Conservation (phyloP, 1,140 invertebrate species). For the Lasaia peninsularis region DNA sequence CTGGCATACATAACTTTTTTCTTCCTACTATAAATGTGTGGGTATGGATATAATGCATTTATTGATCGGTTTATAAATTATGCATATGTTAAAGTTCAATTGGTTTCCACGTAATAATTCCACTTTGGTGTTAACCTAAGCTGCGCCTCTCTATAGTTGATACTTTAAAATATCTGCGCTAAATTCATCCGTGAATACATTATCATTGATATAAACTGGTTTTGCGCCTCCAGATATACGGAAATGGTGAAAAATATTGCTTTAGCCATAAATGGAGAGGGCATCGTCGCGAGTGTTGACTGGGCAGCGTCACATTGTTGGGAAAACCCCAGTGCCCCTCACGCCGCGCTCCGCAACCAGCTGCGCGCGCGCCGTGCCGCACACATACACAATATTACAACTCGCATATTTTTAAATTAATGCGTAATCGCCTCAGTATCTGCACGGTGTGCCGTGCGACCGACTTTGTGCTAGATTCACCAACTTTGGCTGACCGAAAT, state of each 20-base stretch:
- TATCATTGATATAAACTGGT: slow-evolving; percentile 7
- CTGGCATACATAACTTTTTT: no score
- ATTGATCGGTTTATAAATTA: no score
- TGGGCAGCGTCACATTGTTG: slow-evolving; percentile 47
- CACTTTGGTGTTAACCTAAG: neutral
- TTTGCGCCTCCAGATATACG: slow-evolving; percentile 20
- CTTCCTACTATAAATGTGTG: no score
- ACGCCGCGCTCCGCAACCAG: slow-evolving; percentile 20
- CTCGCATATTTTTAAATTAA: slow-evolving; percentile 8
- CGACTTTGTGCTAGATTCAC: neutral
- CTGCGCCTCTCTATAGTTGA: slow-evolving; percentile 1
- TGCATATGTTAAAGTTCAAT: no score
- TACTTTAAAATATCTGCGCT: neutral
- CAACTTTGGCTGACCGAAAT: neutral
- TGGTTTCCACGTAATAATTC: no score
- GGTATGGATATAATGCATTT: no score
- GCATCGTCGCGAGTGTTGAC: slow-evolving; percentile 29
- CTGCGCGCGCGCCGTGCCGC: slow-evolving; percentile 24
- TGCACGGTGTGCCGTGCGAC: neutral
- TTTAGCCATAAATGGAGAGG: slow-evolving; percentile 42
- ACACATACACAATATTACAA: slow-evolving; percentile 12
- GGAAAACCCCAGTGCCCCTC: slow-evolving; percentile 57
- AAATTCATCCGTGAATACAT: neutral
- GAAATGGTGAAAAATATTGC: slow-evolving; percentile 42
- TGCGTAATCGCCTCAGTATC: slow-evolving; percentile 14